Conservation (phyloP, 2,113 vertebrate species). For the Calyptommatus sinebrachiatus region DNA sequence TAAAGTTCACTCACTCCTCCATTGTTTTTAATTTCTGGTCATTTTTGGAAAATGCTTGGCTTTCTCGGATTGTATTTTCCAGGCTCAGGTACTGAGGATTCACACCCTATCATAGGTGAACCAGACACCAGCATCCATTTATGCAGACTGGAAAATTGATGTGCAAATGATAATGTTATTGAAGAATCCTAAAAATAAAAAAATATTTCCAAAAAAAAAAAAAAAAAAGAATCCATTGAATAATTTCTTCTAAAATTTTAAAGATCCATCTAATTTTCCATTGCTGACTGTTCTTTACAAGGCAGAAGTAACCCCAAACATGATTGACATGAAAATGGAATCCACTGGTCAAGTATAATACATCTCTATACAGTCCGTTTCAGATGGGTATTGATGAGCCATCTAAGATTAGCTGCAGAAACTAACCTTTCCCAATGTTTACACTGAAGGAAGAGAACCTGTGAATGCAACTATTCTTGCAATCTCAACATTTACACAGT, state of each 20-base stretch:
- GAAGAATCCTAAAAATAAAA: background rate
- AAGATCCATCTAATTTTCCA: background rate
- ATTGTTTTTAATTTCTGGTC: slow-evolving; percentile 35
- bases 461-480: background rate
- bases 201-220: background rate
- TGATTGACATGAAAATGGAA: slow-evolving; percentile 29
- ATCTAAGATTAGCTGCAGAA: slow-evolving; percentile 24
- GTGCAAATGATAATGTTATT: no score
- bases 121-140: background rate
- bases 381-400: slow-evolving; percentile 21
- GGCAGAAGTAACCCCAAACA: slow-evolving; percentile 26
- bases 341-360: slow-evolving; percentile 19
- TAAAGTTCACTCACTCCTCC: slow-evolving; percentile 36
- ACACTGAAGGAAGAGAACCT: slow-evolving; percentile 10
- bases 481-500: background rate
- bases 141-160: background rate
- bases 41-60: background rate
- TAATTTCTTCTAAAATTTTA: background rate
- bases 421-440: slow-evolving; percentile 10
- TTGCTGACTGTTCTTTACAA: background rate
- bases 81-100: background rate
- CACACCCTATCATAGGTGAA: background rate
- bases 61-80: background rate
- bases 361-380: background rate
- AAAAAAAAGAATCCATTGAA: no score